Evolutionary conservation across 2,113 vertebrate genomes (phyloP).

Genomic region (Channa maculata): DNA sequence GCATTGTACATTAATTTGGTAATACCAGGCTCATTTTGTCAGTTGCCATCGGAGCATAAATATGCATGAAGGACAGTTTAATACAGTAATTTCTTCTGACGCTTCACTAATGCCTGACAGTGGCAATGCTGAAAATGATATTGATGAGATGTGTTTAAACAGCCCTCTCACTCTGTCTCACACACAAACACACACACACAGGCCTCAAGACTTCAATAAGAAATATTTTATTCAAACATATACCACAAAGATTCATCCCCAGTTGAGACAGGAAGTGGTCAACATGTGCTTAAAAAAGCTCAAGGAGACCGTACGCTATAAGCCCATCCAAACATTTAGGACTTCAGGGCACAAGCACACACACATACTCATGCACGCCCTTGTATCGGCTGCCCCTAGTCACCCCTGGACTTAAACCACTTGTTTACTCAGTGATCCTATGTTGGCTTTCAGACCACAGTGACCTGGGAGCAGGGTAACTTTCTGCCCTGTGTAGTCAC

Average conservation of each 20-base stretch:
- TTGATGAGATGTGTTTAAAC: conserved; percentile 54
- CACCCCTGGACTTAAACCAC: conserved; percentile 45
- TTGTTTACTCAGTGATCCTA: conserved; percentile 69
- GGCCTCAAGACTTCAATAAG: conserved; percentile 33
- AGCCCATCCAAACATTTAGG: conserved; percentile 30
- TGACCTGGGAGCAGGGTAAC: conserved; percentile 74
- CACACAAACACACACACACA: not conserved
- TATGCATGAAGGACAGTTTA: conserved; percentile 57
- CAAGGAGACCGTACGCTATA: conserved; percentile 15
- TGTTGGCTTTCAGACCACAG: conserved; percentile 61
- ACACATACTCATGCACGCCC: conserved; percentile 35
- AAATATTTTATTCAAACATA: conserved; percentile 44
- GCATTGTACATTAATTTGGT: conserved; percentile 52
- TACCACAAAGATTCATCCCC: conserved; percentile 21
- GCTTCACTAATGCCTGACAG: conserved; percentile 50
- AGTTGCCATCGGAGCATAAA: conserved; percentile 33
- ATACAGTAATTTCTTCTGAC: conserved; percentile 60
- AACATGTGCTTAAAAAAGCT: conserved; percentile 35
- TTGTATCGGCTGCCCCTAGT: conserved; percentile 39
- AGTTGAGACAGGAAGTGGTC: conserved; percentile 36
- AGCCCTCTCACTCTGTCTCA: not conserved
- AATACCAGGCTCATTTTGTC: conserved; percentile 27
- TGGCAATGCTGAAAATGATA: conserved; percentile 30
- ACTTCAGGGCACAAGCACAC: conserved; percentile 23
- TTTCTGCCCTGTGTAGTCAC: conserved; percentile 50